Base-by-base conservation (phyloP, 2,888 invertebrate species). In the Andrena flavipes region DNA sequence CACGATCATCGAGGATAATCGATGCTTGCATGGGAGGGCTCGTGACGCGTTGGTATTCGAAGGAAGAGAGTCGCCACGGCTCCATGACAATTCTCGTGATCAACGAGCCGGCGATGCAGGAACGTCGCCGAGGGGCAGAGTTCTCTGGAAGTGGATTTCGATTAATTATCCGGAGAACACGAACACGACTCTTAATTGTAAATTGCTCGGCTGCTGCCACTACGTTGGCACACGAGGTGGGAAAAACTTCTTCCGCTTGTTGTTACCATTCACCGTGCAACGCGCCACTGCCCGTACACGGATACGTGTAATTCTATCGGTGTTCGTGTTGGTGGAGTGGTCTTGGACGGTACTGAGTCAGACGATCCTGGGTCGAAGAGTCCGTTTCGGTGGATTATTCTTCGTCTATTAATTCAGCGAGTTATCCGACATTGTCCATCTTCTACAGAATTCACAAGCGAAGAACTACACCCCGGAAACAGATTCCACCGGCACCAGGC, bases 1-100 rank as follows among this genome's bases (percentile, higher is more conserved):
- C 60, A 71, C 73, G 68, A 68, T 79, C 74, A 68, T 82, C 77
- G 77, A 33, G 84, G 81, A 81, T 82, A 87, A 87, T 87, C 76
- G 80, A 78, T 56, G 63, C 76, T 78, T 67, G 84, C 70, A 26
- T 29, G 72, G 26, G 8, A 7, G 70, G 60, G 74, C 64, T 72
- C 49, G 7, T 26, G 30, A 70, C 48, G 10, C 1, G 16, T 2
- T n/a, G 26, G 33, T 10, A n/a, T n/a, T 49, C 33, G 33, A 49
- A 23, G 49, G n/a, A 63, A 30, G 48, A 29, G 23, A 67, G 35
- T 29, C 35, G n/a, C 35, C 13, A 64, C n/a, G 51, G 51, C 54
- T 62, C 48, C 77, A 48, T 67, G 49, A 71, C 71, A 72, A 68
- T 7, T 54, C 72, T 29, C 51, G 51, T 20, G 29, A 42, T 67